Percentiles rank a stretch among this genome's conserved stretches.
phyloP scores from a whole-genome alignment of 2,113 vertebrate species.

The Verasper variegatus region DNA sequence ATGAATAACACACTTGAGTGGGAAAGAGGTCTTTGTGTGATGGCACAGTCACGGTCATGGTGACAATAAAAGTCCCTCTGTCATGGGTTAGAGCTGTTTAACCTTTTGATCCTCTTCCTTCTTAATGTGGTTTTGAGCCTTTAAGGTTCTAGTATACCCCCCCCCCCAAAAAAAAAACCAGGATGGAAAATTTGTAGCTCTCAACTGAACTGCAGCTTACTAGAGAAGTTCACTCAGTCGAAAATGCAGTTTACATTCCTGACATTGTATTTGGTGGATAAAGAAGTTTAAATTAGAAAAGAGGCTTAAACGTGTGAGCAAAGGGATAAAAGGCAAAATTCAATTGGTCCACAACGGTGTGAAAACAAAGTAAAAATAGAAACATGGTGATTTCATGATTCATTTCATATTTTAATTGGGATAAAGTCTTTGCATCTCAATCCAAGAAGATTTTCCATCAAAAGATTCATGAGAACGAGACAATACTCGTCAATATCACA shows the following conservation, averaged over 20 bases:
- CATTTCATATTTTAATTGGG: not conserved
- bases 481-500: too few relatives aligned
- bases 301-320: not conserved
- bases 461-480: not conserved
- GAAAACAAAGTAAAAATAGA: not conserved
- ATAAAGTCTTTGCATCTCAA: not conserved
- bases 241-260: conserved; percentile 37
- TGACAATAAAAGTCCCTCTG: conserved; percentile 67
- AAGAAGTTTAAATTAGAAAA: not conserved
- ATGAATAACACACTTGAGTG: conserved; percentile 68
- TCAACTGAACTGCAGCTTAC: not conserved
- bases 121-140: conserved; percentile 44
- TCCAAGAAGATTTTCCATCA: not conserved
- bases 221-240: conserved; percentile 3
- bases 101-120: conserved; percentile 67
- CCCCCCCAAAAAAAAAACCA: not conserved
- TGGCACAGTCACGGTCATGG: conserved; percentile 56
- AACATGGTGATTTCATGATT: not conserved
- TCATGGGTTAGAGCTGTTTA: conserved; percentile 67
- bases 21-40: conserved; percentile 61
- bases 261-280: not conserved
- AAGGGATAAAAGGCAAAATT: not conserved
- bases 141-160: conserved; percentile 2
- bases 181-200: conserved; percentile 28
- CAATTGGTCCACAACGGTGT: too few relatives aligned